phyloP scores from a whole-genome alignment of 2,797 vertebrate genomes.

The Coreius guichenoti region DNA sequence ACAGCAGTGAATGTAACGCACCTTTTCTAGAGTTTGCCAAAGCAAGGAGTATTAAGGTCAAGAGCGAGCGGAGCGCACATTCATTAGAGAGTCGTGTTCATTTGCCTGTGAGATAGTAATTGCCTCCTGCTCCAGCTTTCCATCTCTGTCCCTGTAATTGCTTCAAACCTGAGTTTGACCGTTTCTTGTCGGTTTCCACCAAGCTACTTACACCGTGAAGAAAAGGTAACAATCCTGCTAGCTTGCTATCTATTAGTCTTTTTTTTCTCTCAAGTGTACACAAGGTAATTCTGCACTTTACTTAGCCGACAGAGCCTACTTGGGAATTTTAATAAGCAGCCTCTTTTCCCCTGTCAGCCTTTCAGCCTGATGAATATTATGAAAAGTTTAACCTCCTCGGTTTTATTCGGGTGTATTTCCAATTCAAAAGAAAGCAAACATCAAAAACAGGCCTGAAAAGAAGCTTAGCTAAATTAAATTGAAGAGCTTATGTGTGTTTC shows the following conservation, averaged over 20 bases:
- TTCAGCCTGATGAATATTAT: conserved; percentile 40
- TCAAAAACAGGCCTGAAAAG: conserved; percentile 31
- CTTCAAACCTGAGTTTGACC: conserved; percentile 24
- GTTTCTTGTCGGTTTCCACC: conserved; percentile 9
- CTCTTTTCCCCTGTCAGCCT: neutral
- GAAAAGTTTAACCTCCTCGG: neutral
- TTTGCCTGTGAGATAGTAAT: conserved; percentile 49
- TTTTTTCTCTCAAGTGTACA: conserved; percentile 20
- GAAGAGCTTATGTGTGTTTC: conserved; percentile 24
- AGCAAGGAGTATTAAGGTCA: conserved; percentile 34
- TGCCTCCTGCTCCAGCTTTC: conserved; percentile 33
- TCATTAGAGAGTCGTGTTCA: conserved; percentile 41
- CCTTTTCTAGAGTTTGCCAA: neutral
- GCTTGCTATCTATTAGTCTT: conserved; percentile 18
- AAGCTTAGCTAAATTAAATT: conserved; percentile 31
- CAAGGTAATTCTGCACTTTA: conserved; percentile 22
- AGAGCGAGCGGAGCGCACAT: conserved; percentile 3
- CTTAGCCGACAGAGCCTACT: conserved; percentile 12
- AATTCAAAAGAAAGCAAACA: conserved; percentile 46
- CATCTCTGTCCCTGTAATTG: conserved; percentile 49
- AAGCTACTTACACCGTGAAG: conserved; percentile 9
- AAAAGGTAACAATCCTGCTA: conserved; percentile 20
- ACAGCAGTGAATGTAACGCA: neutral
- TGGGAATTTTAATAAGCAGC: conserved; percentile 53
- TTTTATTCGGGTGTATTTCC: conserved; percentile 23